Percentiles rank a stretch among this genome's conserved stretches.
Evolutionary conservation across 1,140 invertebrate species (phyloP).

Genomic region (Bathynomus jamesi): DNA sequence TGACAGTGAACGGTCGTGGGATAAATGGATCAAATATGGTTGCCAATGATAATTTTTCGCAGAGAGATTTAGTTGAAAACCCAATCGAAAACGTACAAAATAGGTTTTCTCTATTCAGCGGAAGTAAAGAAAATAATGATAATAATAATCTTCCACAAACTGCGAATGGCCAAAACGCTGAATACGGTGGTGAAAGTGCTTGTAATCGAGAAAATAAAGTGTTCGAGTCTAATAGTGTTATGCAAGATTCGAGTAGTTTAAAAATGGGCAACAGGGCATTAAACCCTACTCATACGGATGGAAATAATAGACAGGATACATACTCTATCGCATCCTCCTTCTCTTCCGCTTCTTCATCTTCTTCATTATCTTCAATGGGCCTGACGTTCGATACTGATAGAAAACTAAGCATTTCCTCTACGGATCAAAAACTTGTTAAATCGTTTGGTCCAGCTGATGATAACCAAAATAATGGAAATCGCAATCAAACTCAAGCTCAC

Average conservation of each 20-base stretch:
- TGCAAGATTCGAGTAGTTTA: neutral
- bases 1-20: neutral
- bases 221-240: neutral
- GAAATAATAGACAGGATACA: neutral
- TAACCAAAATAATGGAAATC: neutral
- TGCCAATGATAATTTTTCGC: too few relatives aligned
- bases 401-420: neutral
- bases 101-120: too few relatives aligned
- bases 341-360: neutral
- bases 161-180: neutral
- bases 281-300: neutral
- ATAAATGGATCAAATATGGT: neutral
- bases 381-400: neutral
- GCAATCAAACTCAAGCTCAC: neutral
- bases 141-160: neutral
- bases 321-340: neutral
- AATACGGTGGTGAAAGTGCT: neutral
- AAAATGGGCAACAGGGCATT: neutral
- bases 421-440: neutral
- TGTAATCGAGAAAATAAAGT: neutral
- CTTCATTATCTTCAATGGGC: neutral
- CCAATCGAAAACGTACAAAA: too few relatives aligned
- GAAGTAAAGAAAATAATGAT: neutral
- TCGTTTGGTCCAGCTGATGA: neutral
- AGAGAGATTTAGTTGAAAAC: too few relatives aligned